Percentiles rank a stretch among this genome's conserved stretches.
Conservation (phyloP, 2,113 vertebrate genomes). For the Proterorhinus semilunaris region DNA sequence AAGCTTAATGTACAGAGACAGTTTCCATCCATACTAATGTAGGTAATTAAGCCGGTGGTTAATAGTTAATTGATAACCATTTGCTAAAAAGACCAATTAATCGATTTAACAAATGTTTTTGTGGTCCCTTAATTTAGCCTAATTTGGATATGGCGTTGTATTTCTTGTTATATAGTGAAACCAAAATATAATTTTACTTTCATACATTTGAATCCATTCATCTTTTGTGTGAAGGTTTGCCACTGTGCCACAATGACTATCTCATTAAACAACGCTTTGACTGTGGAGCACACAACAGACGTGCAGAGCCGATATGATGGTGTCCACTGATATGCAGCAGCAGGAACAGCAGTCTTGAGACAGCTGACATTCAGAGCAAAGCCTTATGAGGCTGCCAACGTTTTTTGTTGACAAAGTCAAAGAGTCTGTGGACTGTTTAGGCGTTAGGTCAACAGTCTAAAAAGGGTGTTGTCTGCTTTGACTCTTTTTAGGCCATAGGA, state of each 20-base stretch:
- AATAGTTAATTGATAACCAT: no score
- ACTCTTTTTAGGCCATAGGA: constrained; percentile 33
- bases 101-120: no score
- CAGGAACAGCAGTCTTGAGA: constrained; percentile 10
- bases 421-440: constrained; percentile 18
- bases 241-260: constrained; percentile 23
- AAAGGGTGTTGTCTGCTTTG: constrained; percentile 36
- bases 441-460: constrained; percentile 39
- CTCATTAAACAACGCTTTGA: constrained; percentile 8
- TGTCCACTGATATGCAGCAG: constrained; percentile 10
- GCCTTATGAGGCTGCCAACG: constrained; percentile 15
- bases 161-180: no score
- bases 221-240: neutral
- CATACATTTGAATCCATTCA: neutral
- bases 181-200: no score
- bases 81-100: no score
- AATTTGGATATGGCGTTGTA: no score
- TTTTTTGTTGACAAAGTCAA: constrained; percentile 6
- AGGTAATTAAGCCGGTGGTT: no score
- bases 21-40: no score
- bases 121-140: no score
- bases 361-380: neutral
- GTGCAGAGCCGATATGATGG: constrained; percentile 4
- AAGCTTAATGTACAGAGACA: no score
- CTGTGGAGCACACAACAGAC: constrained; percentile 9